These are phyloP conservation scores for Leptinotarsa rubiginosa DNA, from an alignment of 2,888 invertebrate species.

Conservation along the genomic window DNA sequence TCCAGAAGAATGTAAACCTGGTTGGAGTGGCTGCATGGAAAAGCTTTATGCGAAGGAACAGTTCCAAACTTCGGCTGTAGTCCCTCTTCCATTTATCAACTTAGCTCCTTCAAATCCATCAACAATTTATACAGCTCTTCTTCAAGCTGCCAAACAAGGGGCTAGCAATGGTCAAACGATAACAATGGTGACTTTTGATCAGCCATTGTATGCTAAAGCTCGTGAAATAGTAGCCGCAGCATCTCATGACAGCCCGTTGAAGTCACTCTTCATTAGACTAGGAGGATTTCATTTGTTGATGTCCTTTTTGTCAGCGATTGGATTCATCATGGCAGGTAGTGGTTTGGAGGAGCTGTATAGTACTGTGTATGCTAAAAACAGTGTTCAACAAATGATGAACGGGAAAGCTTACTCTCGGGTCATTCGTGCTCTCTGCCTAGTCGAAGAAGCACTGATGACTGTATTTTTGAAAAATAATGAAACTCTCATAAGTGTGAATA, in stretches of 20 bases:
- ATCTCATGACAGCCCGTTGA: constrained; percentile 34
- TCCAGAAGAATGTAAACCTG: constrained; percentile 22
- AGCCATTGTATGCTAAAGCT: constrained; percentile 40
- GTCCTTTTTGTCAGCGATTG: too few relatives aligned
- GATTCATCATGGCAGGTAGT: too few relatives aligned
- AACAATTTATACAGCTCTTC: constrained; percentile 24
- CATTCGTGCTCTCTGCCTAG: constrained; percentile 30
- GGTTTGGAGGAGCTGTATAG: constrained; percentile 31
- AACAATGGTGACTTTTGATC: constrained; percentile 40
- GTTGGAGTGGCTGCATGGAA: constrained; percentile 23
- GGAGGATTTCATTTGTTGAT: too few relatives aligned
- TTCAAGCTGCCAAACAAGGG: constrained; percentile 16
- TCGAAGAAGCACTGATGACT: constrained; percentile 24
- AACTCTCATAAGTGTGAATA: constrained; percentile 23
- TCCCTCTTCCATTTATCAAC: constrained; percentile 24
- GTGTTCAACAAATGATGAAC: constrained; percentile 53
- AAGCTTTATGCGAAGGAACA: constrained; percentile 19
- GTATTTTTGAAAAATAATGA: constrained; percentile 23
- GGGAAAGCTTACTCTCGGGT: constrained; percentile 52
- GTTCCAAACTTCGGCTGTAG: constrained; percentile 27
- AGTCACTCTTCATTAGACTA: constrained; percentile 8
- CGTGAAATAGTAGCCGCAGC: constrained; percentile 36
- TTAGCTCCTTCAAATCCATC: constrained; percentile 24
- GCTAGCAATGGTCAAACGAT: constrained; percentile 21
- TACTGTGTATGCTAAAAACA: constrained; percentile 51